Base-by-base conservation (phyloP, 2,797 vertebrate species). In the Eulemur albifrons region DNA sequence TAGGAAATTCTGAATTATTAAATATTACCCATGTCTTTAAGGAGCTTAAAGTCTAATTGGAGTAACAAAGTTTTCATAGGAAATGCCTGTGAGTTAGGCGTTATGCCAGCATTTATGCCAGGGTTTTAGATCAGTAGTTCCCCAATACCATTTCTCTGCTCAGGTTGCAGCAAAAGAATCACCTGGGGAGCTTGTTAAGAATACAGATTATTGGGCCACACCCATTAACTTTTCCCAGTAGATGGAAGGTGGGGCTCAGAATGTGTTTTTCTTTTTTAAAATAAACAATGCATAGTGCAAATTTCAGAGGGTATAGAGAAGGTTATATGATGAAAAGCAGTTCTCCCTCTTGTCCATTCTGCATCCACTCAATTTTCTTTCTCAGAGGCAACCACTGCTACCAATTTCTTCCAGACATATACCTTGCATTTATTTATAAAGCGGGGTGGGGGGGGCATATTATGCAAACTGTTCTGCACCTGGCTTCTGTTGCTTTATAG, bases 171-270 rank as follows among this genome's bases (percentile, higher is more conserved):
- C 57, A 76, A 65, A 92, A 63, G 18, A 75, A 89, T 84, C 50
- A 93, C 48, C 80, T 89, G 90, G 94, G 93, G 76, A 96, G n/a
- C 86, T 88, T 96, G 82, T 95, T 96, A 97, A 84, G 77, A 96
- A 82, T 76, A 91, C 93, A 96, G 73, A 72, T 91, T 82, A 79
- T 75, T 87, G 70, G 59, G 21, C 54, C 32, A 65, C 35, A 85
- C 52, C 76, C 38, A 30, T 81, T 84, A 75, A 35, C 84, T 90
- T 94, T 83, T 77, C 94, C 90, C 84, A 79, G 32, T 85, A 88
- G 90, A 63, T 75, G 38, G 50, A 88, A 63, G 61, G 23, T 86
- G 27, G 59, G 70, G 1, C 50, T 77, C n/a, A 88, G 23, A 94
- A 90, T 91, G 30, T 85, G 6, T 54, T 84, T 61, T 35, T 67